These are phyloP conservation scores for Rhegmatorhina hoffmannsi DNA, from an alignment of 2,113 vertebrate genomes.

Conservation along the genomic window DNA sequence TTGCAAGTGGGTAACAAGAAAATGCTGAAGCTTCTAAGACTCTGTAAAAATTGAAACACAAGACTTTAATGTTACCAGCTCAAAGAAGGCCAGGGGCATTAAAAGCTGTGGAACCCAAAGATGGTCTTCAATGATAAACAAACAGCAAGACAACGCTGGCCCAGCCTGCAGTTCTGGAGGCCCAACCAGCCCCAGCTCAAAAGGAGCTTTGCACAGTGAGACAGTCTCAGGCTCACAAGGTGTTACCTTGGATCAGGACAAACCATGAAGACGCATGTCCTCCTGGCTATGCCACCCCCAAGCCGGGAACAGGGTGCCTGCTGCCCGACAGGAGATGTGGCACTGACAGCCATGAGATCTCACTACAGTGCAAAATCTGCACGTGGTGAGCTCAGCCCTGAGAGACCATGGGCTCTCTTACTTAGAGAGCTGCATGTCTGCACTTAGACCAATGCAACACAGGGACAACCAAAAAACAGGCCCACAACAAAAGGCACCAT, in stretches of 20 bases:
- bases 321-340: not conserved
- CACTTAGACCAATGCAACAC: not conserved
- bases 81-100: not conserved
- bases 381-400: accelerated
- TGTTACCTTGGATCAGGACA: not conserved
- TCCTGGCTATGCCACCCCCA: not conserved
- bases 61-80: not conserved
- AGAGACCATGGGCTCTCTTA: not conserved
- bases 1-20: not conserved
- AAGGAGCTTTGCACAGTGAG: not conserved
- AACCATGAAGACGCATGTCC: accelerated
- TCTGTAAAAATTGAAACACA: not conserved
- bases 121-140: not conserved
- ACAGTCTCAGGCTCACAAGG: not conserved
- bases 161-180: not conserved
- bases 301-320: not conserved
- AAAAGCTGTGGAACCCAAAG: not conserved
- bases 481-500: not conserved
- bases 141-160: not conserved
- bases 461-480: not conserved
- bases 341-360: not conserved
- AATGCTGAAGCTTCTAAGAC: not conserved
- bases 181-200: not conserved
- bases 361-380: not conserved
- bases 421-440: not conserved